Base-by-base conservation (phyloP, 2,113 vertebrate genomes). In the Chroicocephalus ridibundus region DNA sequence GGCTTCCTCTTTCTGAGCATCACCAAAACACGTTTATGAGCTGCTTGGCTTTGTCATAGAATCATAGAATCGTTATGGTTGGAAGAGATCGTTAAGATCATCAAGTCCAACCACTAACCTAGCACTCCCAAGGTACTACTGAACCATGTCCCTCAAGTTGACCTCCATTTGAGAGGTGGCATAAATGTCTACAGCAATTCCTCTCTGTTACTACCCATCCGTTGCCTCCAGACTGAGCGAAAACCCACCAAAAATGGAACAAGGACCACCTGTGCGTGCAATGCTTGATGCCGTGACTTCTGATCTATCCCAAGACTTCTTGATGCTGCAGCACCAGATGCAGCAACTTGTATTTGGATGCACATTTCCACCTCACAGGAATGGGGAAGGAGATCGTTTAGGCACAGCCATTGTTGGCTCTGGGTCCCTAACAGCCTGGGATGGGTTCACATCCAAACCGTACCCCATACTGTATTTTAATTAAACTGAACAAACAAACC, bases 401-500 rank as follows among this genome's bases (percentile, higher is more conserved):
- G 57, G 38, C 86, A 69, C 38, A 84, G 57, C 62, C 9, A 4
- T 38, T 69, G 9, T 51, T 96, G 86, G 83, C 86, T 91, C 64
- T 34, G 26, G 74, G 27, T 94, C 42, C 40, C 49, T 47, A 75
- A 52, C 80, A 94, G 69, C 70, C 77, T 93, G 77, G 61, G 24
- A 36, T 69, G 78, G 31, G n/a, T 94, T 93, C 88, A 54, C 60
- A 88, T 95, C 84, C 87, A 82, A 78, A 78, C 44, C 16, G 3
- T 95, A 82, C 77, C 75, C 71, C 95, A 90, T 88, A 87, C 81
- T 90, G 85, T 89, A 94, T 94, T 97, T 95, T 95, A 95, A 93
- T 96, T 96, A 95, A 95, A 86, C 36, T 68, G 64, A 96, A 69
- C 61, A 88, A 93, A 81, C 57, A 88, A 96, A 94, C 46, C 64